Evolutionary conservation across 2,113 vertebrate species (phyloP).

Genomic region (Zeus faber): DNA sequence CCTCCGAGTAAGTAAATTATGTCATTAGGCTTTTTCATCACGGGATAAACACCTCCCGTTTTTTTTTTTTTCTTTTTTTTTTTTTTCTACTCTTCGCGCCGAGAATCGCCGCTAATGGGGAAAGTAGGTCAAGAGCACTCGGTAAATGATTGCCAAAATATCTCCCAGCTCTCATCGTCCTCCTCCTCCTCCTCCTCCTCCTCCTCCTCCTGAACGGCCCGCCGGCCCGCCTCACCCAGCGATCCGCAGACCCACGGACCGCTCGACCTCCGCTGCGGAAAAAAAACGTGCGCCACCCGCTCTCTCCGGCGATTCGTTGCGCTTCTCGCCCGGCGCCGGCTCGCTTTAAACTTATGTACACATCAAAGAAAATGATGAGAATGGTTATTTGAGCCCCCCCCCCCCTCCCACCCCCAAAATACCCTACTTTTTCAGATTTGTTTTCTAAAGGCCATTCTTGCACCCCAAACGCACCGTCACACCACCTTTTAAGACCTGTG

Average conservation of each 20-base stretch:
- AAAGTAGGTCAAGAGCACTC: constrained; percentile 75
- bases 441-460: too few species aligned
- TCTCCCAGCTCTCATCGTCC: too few species aligned
- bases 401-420: too few species aligned
- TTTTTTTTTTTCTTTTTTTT: too few species aligned
- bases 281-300: constrained; percentile 16
- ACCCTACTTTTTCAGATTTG: constrained; percentile 5
- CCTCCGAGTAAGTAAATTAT: constrained; percentile 62
- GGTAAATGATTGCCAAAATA: constrained; percentile 59
- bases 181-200: constrained; percentile 31
- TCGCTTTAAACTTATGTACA: constrained; percentile 48
- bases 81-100: too few species aligned
- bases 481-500: constrained; percentile 10
- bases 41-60: constrained; percentile 61
- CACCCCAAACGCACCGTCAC: not conserved
- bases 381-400: constrained; percentile 58
- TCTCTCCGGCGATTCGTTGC: constrained; percentile 55
- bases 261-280: too few species aligned
- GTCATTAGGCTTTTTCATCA: constrained; percentile 68
- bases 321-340: constrained; percentile 49
- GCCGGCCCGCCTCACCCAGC: constrained; percentile 19
- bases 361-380: constrained; percentile 60
- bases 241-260: too few species aligned
- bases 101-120: constrained; percentile 57
- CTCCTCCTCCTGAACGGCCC: constrained; percentile 3